These are phyloP conservation scores for Pissodes strobi DNA, from an alignment of 1,140 invertebrate species.

Conservation along the genomic window DNA sequence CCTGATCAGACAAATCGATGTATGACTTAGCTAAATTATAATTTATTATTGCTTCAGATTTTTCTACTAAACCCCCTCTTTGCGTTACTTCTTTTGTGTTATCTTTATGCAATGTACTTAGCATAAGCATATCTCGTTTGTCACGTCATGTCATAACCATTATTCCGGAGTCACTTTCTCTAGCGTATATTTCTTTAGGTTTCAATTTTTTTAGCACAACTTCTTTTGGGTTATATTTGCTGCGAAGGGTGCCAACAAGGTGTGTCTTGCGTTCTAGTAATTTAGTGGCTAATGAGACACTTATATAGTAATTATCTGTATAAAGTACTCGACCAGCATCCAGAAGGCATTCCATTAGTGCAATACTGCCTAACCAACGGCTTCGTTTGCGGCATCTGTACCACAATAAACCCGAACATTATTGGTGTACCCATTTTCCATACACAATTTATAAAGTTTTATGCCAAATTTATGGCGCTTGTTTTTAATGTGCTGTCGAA, in stretches of 20 bases:
- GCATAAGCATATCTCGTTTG: too few relatives aligned
- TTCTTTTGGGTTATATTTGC: slow-evolving; percentile 15
- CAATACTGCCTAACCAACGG: too few relatives aligned
- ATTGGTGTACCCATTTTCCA: slow-evolving; percentile 2
- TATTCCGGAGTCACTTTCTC: too few relatives aligned
- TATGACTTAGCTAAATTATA: slow-evolving; percentile 55
- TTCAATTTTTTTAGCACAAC: background rate
- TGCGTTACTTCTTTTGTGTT: too few relatives aligned
- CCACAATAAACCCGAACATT: slow-evolving; percentile 2
- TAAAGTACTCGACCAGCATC: slow-evolving; percentile 28
- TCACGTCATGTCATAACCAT: too few relatives aligned
- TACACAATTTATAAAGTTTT: slow-evolving; percentile 17
- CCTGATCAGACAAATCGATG: slow-evolving; percentile 41
- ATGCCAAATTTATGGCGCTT: slow-evolving; percentile 20
- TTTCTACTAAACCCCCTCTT: background rate
- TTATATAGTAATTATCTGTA: slow-evolving; percentile 53
- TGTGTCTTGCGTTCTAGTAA: too few relatives aligned
- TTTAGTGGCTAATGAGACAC: slow-evolving; percentile 52
- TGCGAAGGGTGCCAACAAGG: slow-evolving; percentile 11
- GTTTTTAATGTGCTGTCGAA: slow-evolving; percentile 16
- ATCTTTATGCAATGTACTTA: too few relatives aligned
- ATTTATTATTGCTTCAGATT: slow-evolving; percentile 43
- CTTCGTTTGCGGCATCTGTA: too few relatives aligned
- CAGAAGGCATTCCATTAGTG: slow-evolving; percentile 6
- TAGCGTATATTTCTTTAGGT: too few relatives aligned